Evolutionary conservation across 64 coral and sea anemone species (phyloP).

Genomic region (Porites australiensis): DNA sequence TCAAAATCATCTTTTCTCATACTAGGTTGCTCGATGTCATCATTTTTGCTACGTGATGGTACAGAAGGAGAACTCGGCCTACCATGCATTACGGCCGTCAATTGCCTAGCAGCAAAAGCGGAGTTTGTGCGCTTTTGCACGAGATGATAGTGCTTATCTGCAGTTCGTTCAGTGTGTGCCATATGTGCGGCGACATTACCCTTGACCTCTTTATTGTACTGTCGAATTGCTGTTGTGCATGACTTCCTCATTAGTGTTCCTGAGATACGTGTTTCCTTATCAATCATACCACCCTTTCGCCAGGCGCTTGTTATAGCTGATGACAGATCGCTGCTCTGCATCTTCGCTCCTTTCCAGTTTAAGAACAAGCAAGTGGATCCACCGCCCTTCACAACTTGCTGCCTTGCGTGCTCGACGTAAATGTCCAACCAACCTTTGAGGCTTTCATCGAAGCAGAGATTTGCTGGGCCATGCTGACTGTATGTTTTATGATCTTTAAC

Average conservation of each 20-base stretch:
- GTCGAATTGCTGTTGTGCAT: background rate
- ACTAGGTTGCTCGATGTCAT: background rate
- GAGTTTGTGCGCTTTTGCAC: background rate
- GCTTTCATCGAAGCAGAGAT: background rate
- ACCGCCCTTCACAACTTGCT: background rate
- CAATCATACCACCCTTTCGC: constrained; percentile 18
- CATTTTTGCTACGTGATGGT: background rate
- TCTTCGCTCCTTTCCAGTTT: constrained; percentile 7
- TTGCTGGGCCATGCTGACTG: background rate
- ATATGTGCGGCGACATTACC: constrained; percentile 4
- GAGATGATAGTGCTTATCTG: background rate
- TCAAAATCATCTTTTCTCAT: constrained; percentile 5
- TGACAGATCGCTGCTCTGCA: background rate
- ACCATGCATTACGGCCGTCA: too few relatives aligned
- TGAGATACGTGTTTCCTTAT: background rate
- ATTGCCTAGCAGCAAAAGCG: background rate
- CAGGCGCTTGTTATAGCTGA: background rate
- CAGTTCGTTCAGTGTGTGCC: background rate
- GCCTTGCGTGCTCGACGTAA: background rate
- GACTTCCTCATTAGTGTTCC: constrained; percentile 7
- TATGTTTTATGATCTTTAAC: background rate
- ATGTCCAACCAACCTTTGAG: background rate
- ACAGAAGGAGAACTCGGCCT: background rate
- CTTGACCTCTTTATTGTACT: constrained; percentile 2
- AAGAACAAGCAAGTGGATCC: background rate